A percentile compares a stretch with the other conserved stretches of the same genome.
Conservation (phyloP, 2,797 vertebrate genomes). For the Smutsia temminckii region DNA sequence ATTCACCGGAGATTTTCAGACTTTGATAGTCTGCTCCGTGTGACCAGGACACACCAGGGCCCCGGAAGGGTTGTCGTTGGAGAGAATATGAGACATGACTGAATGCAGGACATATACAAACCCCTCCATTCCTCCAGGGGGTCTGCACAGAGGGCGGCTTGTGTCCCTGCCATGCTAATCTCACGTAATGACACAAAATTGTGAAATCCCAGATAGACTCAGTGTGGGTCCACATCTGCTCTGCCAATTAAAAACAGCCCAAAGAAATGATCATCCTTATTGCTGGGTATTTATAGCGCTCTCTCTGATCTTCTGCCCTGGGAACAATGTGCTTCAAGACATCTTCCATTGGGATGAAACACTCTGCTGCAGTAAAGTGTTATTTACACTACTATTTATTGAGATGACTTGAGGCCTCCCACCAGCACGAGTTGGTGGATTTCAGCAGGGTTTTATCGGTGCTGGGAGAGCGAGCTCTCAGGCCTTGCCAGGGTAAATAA, state of each 20-base stretch:
- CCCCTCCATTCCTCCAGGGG: neutral
- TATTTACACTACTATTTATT: neutral
- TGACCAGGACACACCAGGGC: neutral
- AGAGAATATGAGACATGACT: neutral
- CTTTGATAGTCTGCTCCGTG: neutral
- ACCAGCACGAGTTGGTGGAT: too few species aligned
- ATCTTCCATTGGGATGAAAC: neutral
- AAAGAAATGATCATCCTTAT: neutral
- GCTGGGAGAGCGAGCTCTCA: neutral
- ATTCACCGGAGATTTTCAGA: neutral
- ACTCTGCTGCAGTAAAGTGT: neutral
- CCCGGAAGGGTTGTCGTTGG: neutral
- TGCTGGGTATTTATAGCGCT: neutral
- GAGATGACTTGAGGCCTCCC: neutral
- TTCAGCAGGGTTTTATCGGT: neutral
- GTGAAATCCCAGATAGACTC: conserved; percentile 2
- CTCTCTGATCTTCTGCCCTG: conserved; percentile 55
- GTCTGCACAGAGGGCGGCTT: neutral
- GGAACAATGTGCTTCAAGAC: conserved; percentile 22
- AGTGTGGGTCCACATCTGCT: conserved; percentile 36
- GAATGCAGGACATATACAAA: neutral
- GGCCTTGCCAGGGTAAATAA: neutral
- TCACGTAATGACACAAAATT: neutral
- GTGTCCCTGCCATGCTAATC: neutral
- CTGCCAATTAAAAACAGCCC: conserved; percentile 39